A percentile compares a stretch with the other conserved stretches of the same genome.
Conservation (phyloP, 2,888 invertebrate genomes). For the Steinernema carpocapsae region DNA sequence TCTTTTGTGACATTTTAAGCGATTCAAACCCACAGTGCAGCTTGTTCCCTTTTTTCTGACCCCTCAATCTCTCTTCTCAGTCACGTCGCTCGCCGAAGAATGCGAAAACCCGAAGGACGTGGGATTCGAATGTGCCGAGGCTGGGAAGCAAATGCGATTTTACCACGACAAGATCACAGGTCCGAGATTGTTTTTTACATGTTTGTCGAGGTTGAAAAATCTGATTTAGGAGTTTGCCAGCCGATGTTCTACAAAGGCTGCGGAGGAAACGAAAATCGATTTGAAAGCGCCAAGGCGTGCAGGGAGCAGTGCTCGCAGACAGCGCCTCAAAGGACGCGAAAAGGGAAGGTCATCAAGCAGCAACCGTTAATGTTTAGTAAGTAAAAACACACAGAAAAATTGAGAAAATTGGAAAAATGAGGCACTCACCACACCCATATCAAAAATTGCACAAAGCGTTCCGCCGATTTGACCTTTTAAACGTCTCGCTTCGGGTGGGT, state of each 20-base stretch:
- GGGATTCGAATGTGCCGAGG: constrained; percentile 14
- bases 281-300: constrained; percentile 24
- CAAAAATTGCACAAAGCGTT: too few relatives aligned
- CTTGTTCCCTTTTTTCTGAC: too few relatives aligned
- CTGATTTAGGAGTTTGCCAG: constrained; percentile 67
- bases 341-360: constrained; percentile 1
- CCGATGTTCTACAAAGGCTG: constrained; percentile 65
- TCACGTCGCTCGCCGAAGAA: background rate
- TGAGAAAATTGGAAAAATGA: too few relatives aligned
- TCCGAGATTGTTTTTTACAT: background rate
- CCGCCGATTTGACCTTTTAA: too few relatives aligned
- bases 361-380: constrained; percentile 3
- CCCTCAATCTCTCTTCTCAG: background rate
- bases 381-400: too few relatives aligned
- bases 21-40: too few relatives aligned
- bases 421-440: too few relatives aligned
- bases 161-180: constrained; percentile 22
- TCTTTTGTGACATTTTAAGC: too few relatives aligned
- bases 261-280: constrained; percentile 55
- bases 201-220: too few relatives aligned
- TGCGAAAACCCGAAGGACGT: constrained; percentile 7
- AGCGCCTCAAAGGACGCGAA: background rate
- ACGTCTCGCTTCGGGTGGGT: too few relatives aligned
- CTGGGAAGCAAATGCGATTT: background rate
- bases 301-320: background rate